These are phyloP conservation scores for Haemorhous mexicanus DNA, from an alignment of 2,113 vertebrate species.

Conservation along the genomic window DNA sequence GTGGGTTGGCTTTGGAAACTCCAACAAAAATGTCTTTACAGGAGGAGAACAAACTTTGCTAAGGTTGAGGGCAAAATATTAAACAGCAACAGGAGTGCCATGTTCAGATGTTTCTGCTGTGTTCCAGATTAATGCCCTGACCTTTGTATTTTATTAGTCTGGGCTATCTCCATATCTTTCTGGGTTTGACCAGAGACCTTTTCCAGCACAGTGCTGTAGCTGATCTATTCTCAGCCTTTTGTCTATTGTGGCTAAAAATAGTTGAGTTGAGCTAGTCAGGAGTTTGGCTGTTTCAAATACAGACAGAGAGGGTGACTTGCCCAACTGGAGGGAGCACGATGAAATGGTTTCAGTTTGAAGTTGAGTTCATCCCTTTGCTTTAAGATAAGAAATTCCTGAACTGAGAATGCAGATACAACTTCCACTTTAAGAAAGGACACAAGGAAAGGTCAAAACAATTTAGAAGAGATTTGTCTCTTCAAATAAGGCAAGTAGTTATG, in stretches of 20 bases:
- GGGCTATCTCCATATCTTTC: neutral
- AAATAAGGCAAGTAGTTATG: constrained; percentile 64
- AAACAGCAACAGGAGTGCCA: neutral
- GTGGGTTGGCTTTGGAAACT: neutral
- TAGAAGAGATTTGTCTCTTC: constrained; percentile 54
- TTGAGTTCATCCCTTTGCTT: constrained; percentile 21
- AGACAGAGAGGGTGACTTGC: constrained; percentile 12
- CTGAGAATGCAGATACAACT: constrained; percentile 21
- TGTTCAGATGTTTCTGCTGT: neutral
- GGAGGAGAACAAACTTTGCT: neutral
- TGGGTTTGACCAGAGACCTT: neutral
- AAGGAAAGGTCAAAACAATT: constrained; percentile 69
- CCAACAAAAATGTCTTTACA: neutral
- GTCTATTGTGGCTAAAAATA: constrained; percentile 33
- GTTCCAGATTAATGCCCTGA: neutral
- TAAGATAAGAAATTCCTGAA: constrained; percentile 58
- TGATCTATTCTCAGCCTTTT: constrained; percentile 35
- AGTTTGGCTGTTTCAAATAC: constrained; percentile 4
- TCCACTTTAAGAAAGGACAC: constrained; percentile 42
- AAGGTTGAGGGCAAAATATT: neutral
- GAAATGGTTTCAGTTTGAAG: constrained; percentile 25
- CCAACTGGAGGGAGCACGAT: neutral
- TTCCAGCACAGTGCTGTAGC: neutral
- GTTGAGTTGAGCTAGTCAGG: neutral
- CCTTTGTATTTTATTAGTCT: neutral